Evolutionary conservation across 2,888 invertebrate genomes (phyloP).

Genomic region (Drosophila dives): DNA sequence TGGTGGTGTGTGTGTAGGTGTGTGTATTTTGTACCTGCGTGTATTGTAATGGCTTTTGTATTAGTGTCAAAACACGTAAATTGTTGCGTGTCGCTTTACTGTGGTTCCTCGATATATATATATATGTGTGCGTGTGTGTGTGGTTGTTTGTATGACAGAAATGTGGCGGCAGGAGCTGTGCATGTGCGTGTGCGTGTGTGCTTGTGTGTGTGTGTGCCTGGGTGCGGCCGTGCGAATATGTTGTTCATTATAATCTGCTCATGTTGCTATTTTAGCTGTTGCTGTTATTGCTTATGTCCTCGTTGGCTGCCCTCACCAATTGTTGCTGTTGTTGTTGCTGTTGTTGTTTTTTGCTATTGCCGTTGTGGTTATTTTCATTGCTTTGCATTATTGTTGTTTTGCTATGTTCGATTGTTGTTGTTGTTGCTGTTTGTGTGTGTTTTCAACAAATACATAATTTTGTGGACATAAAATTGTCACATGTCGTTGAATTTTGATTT

Average conservation of each 20-base stretch:
- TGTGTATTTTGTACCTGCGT: slow-evolving; percentile 54
- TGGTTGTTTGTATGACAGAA: slow-evolving; percentile 7
- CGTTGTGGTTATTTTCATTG: slow-evolving; percentile 77
- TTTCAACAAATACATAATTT: slow-evolving; percentile 81
- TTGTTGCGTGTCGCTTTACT: slow-evolving; percentile 75
- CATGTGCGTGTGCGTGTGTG: slow-evolving; percentile 4
- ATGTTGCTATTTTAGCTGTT: slow-evolving; percentile 79
- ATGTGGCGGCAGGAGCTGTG: slow-evolving; percentile 12
- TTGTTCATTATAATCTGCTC: slow-evolving; percentile 80
- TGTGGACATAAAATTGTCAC: slow-evolving; percentile 81
- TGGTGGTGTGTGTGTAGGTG: slow-evolving; percentile 40
- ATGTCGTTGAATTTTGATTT: slow-evolving; percentile 81
- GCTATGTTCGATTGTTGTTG: slow-evolving; percentile 60
- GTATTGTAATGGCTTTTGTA: slow-evolving; percentile 79
- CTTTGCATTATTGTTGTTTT: slow-evolving; percentile 72
- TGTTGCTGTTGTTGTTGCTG: slow-evolving; percentile 42
- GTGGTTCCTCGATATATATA: slow-evolving; percentile 22
- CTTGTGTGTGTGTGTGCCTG: slow-evolving; percentile 39
- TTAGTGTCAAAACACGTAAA: slow-evolving; percentile 80
- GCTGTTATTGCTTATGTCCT: slow-evolving; percentile 76
- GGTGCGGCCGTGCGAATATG: slow-evolving; percentile 80
- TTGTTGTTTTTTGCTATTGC: slow-evolving; percentile 46
- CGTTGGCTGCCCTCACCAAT: slow-evolving; percentile 45
- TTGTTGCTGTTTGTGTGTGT: slow-evolving; percentile 60
- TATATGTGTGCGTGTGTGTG: neutral